Conservation (phyloP, 2,888 invertebrate species). For the Furcula furcula region DNA sequence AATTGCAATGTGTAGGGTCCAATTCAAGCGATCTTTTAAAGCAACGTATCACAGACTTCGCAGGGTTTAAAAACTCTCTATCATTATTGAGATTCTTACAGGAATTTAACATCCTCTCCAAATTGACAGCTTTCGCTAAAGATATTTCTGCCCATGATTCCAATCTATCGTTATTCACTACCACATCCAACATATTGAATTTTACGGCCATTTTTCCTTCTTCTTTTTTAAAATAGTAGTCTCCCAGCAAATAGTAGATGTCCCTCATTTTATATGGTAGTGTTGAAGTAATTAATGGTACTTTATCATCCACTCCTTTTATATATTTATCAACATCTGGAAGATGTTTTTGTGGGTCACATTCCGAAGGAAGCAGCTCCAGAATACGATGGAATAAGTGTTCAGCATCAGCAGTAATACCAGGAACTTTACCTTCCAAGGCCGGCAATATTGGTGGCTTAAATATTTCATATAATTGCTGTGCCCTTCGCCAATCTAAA, state of each 20-base stretch:
- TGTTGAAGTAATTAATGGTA: slow-evolving; percentile 77
- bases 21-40: slow-evolving; percentile 90
- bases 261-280: slow-evolving; percentile 85
- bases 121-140: slow-evolving; percentile 87
- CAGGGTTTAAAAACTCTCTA: slow-evolving; percentile 85
- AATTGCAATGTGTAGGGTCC: slow-evolving; percentile 86
- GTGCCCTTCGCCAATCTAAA: slow-evolving; percentile 87
- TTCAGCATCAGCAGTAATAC: slow-evolving; percentile 92
- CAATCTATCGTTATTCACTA: slow-evolving; percentile 88
- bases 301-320: slow-evolving; percentile 79
- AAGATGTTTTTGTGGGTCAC: slow-evolving; percentile 84
- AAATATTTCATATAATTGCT: slow-evolving; percentile 90
- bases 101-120: slow-evolving; percentile 91
- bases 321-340: slow-evolving; percentile 86
- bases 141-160: slow-evolving; percentile 98
- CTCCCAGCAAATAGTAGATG: slow-evolving; percentile 95
- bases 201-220: slow-evolving; percentile 88
- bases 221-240: slow-evolving; percentile 95
- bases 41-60: slow-evolving; percentile 89
- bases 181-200: slow-evolving; percentile 92
- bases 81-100: slow-evolving; percentile 83
- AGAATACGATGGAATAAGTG: slow-evolving; percentile 87
- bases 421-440: slow-evolving; percentile 87
- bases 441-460: slow-evolving; percentile 90
- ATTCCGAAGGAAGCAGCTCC: slow-evolving; percentile 84